A percentile compares a stretch with the other conserved stretches of the same genome.
These are phyloP conservation scores for Lasioglossum lativentre DNA, from an alignment of 2,888 invertebrate species.

Conservation along the genomic window DNA sequence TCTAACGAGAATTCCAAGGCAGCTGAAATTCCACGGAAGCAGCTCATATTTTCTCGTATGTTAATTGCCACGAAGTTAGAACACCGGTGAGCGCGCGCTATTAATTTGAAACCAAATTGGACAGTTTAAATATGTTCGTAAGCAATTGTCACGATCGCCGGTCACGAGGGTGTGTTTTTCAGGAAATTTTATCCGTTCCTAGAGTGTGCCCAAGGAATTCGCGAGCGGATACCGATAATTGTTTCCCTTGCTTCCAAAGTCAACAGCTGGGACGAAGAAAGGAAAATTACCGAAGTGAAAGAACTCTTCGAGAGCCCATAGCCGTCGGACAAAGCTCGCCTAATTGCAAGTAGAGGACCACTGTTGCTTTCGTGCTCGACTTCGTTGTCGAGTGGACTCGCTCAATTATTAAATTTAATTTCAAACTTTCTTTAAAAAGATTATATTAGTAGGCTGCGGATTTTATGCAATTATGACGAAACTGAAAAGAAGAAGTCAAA, in stretches of 20 bases:
- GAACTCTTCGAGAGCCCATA: not conserved
- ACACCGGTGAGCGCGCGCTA: slow-evolving; percentile 8
- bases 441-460: too few relatives aligned
- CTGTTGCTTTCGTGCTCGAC: not conserved
- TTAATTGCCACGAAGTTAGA: slow-evolving; percentile 17
- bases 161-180: slow-evolving; percentile 51
- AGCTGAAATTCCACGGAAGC: not conserved
- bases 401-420: not conserved
- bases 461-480: too few relatives aligned
- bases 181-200: slow-evolving; percentile 30
- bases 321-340: not conserved
- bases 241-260: slow-evolving; percentile 32
- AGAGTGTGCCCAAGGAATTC: slow-evolving; percentile 31
- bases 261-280: slow-evolving; percentile 11
- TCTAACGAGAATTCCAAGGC: not conserved
- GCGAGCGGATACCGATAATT: slow-evolving; percentile 28
- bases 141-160: slow-evolving; percentile 36
- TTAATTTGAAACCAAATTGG: slow-evolving; percentile 27
- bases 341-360: not conserved
- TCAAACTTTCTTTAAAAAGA: too few relatives aligned
- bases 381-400: not conserved
- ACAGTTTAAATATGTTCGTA: not conserved
- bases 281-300: slow-evolving; percentile 19
- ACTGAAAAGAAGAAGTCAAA: too few relatives aligned
- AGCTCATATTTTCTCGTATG: not conserved